Conservation (phyloP, 2,113 vertebrate genomes). For the Gobius niger region DNA sequence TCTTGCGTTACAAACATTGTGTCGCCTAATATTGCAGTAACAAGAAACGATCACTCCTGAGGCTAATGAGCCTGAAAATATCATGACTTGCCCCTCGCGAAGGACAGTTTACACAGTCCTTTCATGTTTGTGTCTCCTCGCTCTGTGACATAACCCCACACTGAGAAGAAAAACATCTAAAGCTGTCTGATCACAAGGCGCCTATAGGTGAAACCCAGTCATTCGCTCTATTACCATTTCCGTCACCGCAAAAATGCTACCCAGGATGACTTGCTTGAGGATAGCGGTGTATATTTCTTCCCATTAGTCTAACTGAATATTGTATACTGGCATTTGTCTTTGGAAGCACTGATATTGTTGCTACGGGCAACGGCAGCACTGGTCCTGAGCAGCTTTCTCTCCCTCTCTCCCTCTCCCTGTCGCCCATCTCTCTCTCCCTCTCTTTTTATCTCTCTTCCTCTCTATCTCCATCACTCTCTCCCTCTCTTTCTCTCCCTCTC, state of each 20-base stretch:
- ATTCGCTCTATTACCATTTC: conserved; percentile 1
- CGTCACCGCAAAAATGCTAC: conserved; percentile 9
- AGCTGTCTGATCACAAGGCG: not conserved
- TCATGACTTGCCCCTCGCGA: no score
- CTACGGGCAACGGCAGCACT: conserved; percentile 68
- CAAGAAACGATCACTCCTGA: no score
- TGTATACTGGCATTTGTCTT: conserved; percentile 65
- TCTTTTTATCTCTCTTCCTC: no score
- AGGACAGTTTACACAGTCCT: not conserved
- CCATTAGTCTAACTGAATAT: conserved; percentile 49
- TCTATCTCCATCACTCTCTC: no score
- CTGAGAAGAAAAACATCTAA: not conserved
- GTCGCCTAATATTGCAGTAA: no score
- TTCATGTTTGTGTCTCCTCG: not conserved
- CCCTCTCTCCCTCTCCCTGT: conserved; percentile 32
- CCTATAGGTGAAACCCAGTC: not conserved
- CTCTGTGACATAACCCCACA: not conserved
- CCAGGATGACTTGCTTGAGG: conserved; percentile 24
- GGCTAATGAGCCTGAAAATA: no score
- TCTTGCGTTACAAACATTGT: no score
- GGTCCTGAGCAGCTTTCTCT: conserved; percentile 57
- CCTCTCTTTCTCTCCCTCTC: no score
- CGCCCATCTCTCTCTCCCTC: no score
- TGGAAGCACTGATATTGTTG: conserved; percentile 67
- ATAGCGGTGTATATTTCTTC: conserved; percentile 20